A percentile compares a stretch with the other conserved stretches of the same genome.
phyloP scores from a whole-genome alignment of 64 coral and sea anemone genomes.

The Porites lutea region DNA sequence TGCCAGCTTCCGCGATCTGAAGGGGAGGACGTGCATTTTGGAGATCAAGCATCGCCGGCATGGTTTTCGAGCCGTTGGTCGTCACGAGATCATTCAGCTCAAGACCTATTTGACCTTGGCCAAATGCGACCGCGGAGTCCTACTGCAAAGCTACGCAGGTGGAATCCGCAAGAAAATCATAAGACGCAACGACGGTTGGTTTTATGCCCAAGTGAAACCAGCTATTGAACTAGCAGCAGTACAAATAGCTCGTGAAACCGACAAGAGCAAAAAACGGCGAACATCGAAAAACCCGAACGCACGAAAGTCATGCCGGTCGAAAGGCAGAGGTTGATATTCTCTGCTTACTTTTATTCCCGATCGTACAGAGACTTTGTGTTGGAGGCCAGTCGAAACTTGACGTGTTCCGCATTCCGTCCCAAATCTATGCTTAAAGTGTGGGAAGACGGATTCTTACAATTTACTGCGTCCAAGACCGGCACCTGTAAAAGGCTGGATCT shows the following conservation, averaged over 20 bases:
- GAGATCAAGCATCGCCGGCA: background rate
- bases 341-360: background rate
- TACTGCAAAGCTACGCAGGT: background rate
- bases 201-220: background rate
- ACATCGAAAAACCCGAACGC: background rate
- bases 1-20: background rate
- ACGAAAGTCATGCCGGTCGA: background rate
- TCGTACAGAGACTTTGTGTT: background rate
- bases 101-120: background rate
- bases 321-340: background rate
- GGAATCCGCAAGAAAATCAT: background rate
- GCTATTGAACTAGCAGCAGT: background rate
- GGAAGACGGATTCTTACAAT: background rate
- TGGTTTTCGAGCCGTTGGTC: background rate
- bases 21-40: background rate
- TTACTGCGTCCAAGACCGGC: background rate
- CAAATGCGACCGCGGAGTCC: background rate
- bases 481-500: fast-evolving
- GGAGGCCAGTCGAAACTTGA: no score
- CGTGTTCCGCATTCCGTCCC: background rate
- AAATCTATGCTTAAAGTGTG: background rate
- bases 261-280: background rate
- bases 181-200: background rate
- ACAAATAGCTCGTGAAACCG: background rate
- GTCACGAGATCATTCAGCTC: background rate